A percentile compares a stretch with the other conserved stretches of the same genome.
Conservation (phyloP, 2,888 invertebrate genomes). For the Macropis europaea region DNA sequence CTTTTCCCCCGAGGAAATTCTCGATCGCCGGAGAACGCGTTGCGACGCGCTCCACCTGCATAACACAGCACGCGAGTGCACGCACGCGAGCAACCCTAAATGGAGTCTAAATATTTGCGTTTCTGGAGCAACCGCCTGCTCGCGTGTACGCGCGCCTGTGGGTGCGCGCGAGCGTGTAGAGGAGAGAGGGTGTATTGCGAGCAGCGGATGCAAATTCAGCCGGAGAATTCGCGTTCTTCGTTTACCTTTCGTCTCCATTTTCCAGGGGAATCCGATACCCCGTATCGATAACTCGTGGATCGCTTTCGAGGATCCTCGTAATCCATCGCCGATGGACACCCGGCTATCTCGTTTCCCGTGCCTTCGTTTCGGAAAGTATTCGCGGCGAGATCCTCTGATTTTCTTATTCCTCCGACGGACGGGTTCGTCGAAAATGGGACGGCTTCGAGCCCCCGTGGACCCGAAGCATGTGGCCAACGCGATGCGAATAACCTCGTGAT, state of each 20-base stretch:
- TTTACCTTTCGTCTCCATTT: constrained; percentile 12
- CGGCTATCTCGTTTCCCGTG: too few species aligned
- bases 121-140: not conserved
- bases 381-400: too few species aligned
- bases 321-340: too few species aligned
- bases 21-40: not conserved
- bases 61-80: constrained; percentile 5
- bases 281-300: not conserved
- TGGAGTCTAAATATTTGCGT: constrained; percentile 24
- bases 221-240: not conserved
- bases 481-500: too few species aligned
- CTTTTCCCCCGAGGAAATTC: not conserved
- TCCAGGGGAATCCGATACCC: not conserved
- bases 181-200: not conserved
- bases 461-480: too few species aligned
- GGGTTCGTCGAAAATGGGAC: too few species aligned
- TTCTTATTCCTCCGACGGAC: too few species aligned
- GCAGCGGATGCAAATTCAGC: not conserved
- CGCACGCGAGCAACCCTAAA: not conserved
- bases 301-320: not conserved
- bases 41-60: not conserved
- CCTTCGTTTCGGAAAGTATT: too few species aligned
- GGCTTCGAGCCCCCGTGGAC: too few species aligned
- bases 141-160: too few species aligned
- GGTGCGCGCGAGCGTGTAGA: too few species aligned